A percentile compares a stretch with the other conserved stretches of the same genome.
These are phyloP conservation scores for Serranus cabrilla DNA, from an alignment of 2,797 vertebrate species.

Conservation along the genomic window DNA sequence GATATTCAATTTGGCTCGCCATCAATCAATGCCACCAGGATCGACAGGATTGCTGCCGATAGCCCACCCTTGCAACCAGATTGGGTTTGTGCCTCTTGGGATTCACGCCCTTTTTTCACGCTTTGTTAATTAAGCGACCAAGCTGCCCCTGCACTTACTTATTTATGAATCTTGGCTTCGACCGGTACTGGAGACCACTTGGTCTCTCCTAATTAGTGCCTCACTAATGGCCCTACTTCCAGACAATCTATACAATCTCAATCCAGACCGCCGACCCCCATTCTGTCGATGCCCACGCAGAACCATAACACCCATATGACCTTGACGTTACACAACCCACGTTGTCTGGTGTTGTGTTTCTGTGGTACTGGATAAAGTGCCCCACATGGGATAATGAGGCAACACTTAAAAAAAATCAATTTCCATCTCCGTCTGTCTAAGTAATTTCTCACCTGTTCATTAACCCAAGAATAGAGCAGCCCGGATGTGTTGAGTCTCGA, in stretches of 20 bases:
- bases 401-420: conserved; percentile 83
- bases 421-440: conserved; percentile 73
- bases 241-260: conserved; percentile 77
- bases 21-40: conserved; percentile 83
- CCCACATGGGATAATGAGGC: conserved; percentile 76
- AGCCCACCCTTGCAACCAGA: conserved; percentile 72
- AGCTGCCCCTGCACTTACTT: conserved; percentile 83
- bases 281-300: conserved; percentile 51
- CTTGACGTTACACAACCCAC: conserved; percentile 72
- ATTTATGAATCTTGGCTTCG: conserved; percentile 87
- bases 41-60: conserved; percentile 70
- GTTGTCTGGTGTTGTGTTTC: conserved; percentile 73
- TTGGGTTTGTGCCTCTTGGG: conserved; percentile 73
- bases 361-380: conserved; percentile 69
- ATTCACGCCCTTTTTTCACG: conserved; percentile 79
- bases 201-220: conserved; percentile 80
- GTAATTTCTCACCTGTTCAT: conserved; percentile 80
- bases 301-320: conserved; percentile 68
- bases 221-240: conserved; percentile 79
- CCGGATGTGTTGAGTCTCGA: conserved; percentile 50
- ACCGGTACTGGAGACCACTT: conserved; percentile 76
- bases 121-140: conserved; percentile 86
- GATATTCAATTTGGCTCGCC: conserved; percentile 86
- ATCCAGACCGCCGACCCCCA: conserved; percentile 49
- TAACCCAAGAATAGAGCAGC: conserved; percentile 64